Base-by-base conservation (phyloP, 2,888 invertebrate species). In the Hermaeophaga mercurialis region DNA sequence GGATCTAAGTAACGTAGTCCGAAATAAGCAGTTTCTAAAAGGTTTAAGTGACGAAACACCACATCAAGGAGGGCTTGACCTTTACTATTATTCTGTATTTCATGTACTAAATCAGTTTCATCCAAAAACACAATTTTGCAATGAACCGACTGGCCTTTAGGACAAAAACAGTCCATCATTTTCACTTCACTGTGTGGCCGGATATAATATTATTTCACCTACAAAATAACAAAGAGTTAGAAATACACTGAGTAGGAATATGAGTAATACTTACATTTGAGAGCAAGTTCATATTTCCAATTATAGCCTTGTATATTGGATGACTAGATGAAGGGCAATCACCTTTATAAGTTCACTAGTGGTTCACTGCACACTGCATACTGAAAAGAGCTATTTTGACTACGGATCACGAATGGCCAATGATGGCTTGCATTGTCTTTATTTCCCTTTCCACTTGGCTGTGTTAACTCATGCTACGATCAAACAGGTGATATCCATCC, bases 21-120 rank as follows among this genome's bases (percentile, higher is more conserved):
- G 78, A 97, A 97, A 80, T 96, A 97, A 62, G 95, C 93, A 47
- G 96, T 96, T 80, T 97, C 96, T 75, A 96, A 81, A 56, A 97
- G 85, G 80, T 96, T 96, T 69, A 97, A 83, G 77, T 96, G 93
- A 68, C 90, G 86, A 79, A 93, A 96, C 46, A 96, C 94, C 66
- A 93, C 89, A 77, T 96, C 96, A 74, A 96, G 80, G 66, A 97
- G 80, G 65, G 90, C 90, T 78, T 96, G 95, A 12, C 96, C 97
- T 28, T 87, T 84, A 74, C 88, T 90, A 75, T 91, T 91, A 79
- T 92, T 91, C 94, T 96, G 87, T 54, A 86, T 85, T 79, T 94
- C 94, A 75, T 94, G 91, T 65, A 93, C 82, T 61, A 94, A 85
- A 76, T 94, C 94, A 72, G 93, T 88, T 75, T 94, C 93, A 77